Base-by-base conservation (phyloP, 1,140 invertebrate genomes). In the Bombus soroeensis region DNA sequence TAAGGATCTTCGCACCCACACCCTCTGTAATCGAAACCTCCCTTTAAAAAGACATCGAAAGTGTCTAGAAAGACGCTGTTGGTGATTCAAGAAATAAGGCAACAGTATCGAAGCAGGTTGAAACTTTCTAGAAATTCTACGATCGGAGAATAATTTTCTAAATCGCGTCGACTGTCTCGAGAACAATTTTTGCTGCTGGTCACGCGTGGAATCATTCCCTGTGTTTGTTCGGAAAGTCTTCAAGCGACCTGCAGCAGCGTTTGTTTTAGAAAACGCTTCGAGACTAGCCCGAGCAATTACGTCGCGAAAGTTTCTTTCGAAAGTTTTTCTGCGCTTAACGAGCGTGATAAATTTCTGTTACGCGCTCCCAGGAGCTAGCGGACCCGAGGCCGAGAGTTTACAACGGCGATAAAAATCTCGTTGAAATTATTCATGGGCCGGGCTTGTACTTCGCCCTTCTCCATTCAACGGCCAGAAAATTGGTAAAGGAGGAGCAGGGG, bases 301-400 rank as follows among this genome's bases (percentile, higher is more conserved):
- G 92, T 91, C 86, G 89, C 88, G 88, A 92, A 93, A 93, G 73
- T 94, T 93, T 91, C 90, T 90, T 92, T 92, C 82, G 59, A 94
- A 94, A 91, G 91, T 92, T 93, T 94, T 93, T 92, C 92, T 87
- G 66, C 91, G 89, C 91, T 94, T 94, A 94, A 94, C 93, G 94
- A 94, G 93, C 89, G 89, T 93, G 93, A 94, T 94, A 94, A 94
- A 94, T 94, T 94, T 94, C 93, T 93, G 93, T 93, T 92, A 91
- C 91, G 90, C 92, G 85, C 88, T 85, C 91, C 84, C 71, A 41
- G 76, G 64, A 85, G 82, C 71, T 41, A 47, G 75, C 66, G 78
- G 78, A 80, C 83, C 79, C 79, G 81, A 87, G 79, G 86, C 81
- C 77, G 87, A 90, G 89, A 90, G 86, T 89, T 93, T 91, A 92